Base-by-base conservation (phyloP, 2,797 vertebrate genomes). In the Chaunax sp. region DNA sequence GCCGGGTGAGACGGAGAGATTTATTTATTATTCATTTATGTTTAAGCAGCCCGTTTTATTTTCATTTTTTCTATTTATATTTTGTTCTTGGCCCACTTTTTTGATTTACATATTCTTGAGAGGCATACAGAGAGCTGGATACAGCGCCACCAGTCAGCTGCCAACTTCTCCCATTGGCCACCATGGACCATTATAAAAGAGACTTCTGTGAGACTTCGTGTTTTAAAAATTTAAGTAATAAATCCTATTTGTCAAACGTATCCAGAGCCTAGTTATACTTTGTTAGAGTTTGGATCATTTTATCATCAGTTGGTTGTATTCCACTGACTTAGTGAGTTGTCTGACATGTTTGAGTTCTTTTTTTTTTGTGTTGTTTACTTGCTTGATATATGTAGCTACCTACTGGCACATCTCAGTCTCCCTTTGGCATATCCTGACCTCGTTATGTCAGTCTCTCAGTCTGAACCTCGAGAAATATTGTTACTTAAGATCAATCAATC, bases 401-500 rank as follows among this genome's bases (percentile, higher is more conserved):
- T 73, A 47, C 54, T 61, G 83, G 70, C 78, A 80, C 61, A 69
- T 85, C 69, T 80, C 76, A 20, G 18, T 84, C 74, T 88, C 74
- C 83, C 82, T 53, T 77, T 84, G 81, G 82, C 86, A 75, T 73
- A 66, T 79, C 61, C 64, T 87, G 87, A 85, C 89, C 84, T 80
- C 83, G 80, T 90, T 90, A 65, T 88, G 87, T 90, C 90, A 90
- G 72, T 82, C 68, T 82, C 59, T 55, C 52, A 52, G 66, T 38
- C 57, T 65, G 63, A 85, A 78, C 55, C 30, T 1, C 53, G 33
- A 46, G 62, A 79, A 82, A 78, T 72, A 80, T 71, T 78, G 66
- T 45, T 80, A 38, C 77, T 67, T 43, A 58, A 54, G 69, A 82
- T 86, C 78, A 84, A 81, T 89, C 88, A 85, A 65, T 81, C 84